Percentiles rank a stretch among this genome's conserved stretches.
Conservation (phyloP, 30 jellyfish, hydroid and myxozoan genomes). For the Nemopilema nomurai region DNA sequence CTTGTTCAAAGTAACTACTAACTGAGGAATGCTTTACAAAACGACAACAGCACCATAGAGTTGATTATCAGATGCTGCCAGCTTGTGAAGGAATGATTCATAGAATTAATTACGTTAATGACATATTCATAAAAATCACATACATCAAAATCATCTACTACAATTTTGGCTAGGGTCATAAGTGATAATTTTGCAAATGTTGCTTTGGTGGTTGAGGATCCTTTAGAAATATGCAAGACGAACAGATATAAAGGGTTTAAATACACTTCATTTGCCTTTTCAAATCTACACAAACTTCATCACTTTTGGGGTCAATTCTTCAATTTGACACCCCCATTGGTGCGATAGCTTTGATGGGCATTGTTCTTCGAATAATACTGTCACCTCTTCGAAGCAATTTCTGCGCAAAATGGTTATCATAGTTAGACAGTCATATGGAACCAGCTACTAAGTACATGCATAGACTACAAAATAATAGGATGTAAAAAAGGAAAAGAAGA, state of each 20-base stretch:
- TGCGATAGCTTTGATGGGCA: constrained; percentile 5
- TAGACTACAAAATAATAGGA: not conserved
- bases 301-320: not conserved
- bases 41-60: too few relatives aligned
- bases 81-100: not conserved
- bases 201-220: not conserved
- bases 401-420: not conserved
- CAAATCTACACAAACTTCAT: not conserved
- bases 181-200: not conserved
- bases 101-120: not conserved
- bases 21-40: too few relatives aligned
- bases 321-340: not conserved
- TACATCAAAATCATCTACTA: not conserved
- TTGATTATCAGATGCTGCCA: not conserved
- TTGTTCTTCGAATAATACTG: constrained; percentile 51
- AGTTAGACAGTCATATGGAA: too few relatives aligned
- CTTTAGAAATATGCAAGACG: not conserved
- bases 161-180: not conserved
- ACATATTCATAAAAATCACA: not conserved
- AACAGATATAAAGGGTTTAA: not conserved
- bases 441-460: too few relatives aligned
- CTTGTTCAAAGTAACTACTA: too few relatives aligned
- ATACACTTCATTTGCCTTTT: not conserved
- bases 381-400: constrained; percentile 58
- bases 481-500: not conserved